Percentiles rank a stretch among this genome's conserved stretches.
phyloP scores from a whole-genome alignment of 2,797 vertebrate genomes.

The Anguilla pacifica region DNA sequence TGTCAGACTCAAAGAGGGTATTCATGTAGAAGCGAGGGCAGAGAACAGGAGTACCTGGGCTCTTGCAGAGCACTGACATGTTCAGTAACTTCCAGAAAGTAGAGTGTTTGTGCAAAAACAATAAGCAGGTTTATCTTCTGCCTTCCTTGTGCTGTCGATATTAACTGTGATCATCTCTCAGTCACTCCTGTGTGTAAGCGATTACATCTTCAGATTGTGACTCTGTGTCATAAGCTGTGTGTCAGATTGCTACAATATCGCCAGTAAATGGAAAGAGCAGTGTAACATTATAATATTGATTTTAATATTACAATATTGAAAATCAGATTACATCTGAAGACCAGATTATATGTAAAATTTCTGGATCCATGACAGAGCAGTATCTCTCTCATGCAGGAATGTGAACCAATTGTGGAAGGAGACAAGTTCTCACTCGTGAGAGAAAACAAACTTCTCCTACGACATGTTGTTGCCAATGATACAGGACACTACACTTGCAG shows the following conservation, averaged over 20 bases:
- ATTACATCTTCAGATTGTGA: not conserved
- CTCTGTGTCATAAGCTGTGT: not conserved
- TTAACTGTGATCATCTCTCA: not conserved
- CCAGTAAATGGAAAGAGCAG: not conserved
- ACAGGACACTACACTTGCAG: slow-evolving; percentile 72
- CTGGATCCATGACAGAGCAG: not conserved
- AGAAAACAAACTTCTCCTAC: slow-evolving; percentile 49
- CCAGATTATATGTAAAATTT: not conserved
- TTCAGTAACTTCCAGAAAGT: not conserved
- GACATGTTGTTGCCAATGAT: slow-evolving; percentile 50
- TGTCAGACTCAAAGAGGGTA: not conserved
- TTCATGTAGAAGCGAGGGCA: not conserved
- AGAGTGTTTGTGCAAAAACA: not conserved
- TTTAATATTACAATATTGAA: not conserved
- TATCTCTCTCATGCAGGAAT: slow-evolving; percentile 62
- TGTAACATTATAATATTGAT: not conserved
- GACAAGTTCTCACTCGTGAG: slow-evolving; percentile 47
- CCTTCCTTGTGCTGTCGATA: not conserved
- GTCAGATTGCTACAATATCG: not conserved
- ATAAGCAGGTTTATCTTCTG: not conserved
- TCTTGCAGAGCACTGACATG: not conserved
- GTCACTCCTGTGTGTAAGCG: not conserved
- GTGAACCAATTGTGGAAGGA: slow-evolving; percentile 57
- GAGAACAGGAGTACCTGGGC: not conserved
- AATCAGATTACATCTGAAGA: not conserved